phyloP scores from a whole-genome alignment of 2,797 vertebrate genomes.

The Lithobates sylvaticus region DNA sequence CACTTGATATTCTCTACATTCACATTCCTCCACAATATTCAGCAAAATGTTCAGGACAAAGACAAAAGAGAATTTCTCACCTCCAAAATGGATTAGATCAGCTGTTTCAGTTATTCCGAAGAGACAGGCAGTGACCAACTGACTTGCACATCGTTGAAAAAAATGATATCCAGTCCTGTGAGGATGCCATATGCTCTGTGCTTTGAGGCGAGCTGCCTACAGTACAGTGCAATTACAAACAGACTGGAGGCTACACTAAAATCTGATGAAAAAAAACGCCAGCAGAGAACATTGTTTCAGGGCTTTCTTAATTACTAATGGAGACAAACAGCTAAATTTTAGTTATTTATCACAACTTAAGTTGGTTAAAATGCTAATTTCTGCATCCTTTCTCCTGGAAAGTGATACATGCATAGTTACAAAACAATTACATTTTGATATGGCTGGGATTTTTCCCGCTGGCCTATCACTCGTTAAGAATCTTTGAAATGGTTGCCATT shows the following conservation, averaged over 20 bases:
- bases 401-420: conserved; percentile 50
- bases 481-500: conserved; percentile 56
- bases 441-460: conserved; percentile 52
- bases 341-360: conserved; percentile 68
- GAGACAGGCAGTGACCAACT: conserved; percentile 73
- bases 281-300: conserved; percentile 68
- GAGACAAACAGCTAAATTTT: conserved; percentile 60
- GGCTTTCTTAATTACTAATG: conserved; percentile 64
- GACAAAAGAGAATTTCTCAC: conserved; percentile 71
- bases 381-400: conserved; percentile 46
- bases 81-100: conserved; percentile 73
- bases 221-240: conserved; percentile 66
- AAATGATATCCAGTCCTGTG: conserved; percentile 73
- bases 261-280: conserved; percentile 70
- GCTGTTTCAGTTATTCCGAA: conserved; percentile 74
- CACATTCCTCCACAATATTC: conserved; percentile 59
- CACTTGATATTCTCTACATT: conserved; percentile 52
- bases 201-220: conserved; percentile 68
- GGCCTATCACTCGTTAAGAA: conserved; percentile 53
- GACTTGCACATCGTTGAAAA: conserved; percentile 71
- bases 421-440: conserved; percentile 48
- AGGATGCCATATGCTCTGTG: conserved; percentile 75
- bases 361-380: conserved; percentile 65
- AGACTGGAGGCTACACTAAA: conserved; percentile 66
- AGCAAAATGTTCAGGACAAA: conserved; percentile 65